Percentiles rank a stretch among this genome's conserved stretches.
Evolutionary conservation across 2,113 vertebrate genomes (phyloP).

Genomic region (Lepus americanus): DNA sequence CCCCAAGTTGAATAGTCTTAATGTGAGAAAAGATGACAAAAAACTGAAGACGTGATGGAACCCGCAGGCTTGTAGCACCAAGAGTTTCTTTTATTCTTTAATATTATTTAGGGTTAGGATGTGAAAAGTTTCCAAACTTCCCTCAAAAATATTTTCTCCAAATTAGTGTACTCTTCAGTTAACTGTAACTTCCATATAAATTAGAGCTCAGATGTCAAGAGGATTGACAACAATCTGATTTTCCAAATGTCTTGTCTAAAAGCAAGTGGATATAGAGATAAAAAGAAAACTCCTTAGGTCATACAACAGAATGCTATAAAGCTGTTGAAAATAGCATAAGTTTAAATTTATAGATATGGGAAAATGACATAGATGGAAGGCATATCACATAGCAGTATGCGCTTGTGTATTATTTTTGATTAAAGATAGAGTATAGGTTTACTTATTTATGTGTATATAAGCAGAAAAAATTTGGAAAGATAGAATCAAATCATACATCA

Average conservation of each 20-base stretch:
- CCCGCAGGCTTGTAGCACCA: neutral
- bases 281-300: neutral
- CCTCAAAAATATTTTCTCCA: neutral
- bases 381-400: neutral
- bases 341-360: slow-evolving; percentile 16
- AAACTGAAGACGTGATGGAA: neutral
- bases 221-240: slow-evolving; percentile 2
- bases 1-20: neutral
- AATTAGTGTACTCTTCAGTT: slow-evolving; percentile 15
- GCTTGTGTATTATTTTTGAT: slow-evolving; percentile 21
- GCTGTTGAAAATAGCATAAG: slow-evolving; percentile 35
- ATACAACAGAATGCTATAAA: neutral
- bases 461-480: slow-evolving; percentile 11
- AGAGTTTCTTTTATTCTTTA: slow-evolving; percentile 21
- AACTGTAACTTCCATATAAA: slow-evolving; percentile 13
- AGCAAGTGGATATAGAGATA: neutral
- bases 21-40: slow-evolving; percentile 18
- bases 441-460: neutral
- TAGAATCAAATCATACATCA: neutral
- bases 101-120: neutral
- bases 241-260: neutral
- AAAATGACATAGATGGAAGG: neutral
- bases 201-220: slow-evolving; percentile 32
- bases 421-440: neutral
- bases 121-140: slow-evolving; percentile 15